These are phyloP conservation scores for Coendou prehensilis DNA, from an alignment of 2,797 vertebrate species.

Conservation along the genomic window DNA sequence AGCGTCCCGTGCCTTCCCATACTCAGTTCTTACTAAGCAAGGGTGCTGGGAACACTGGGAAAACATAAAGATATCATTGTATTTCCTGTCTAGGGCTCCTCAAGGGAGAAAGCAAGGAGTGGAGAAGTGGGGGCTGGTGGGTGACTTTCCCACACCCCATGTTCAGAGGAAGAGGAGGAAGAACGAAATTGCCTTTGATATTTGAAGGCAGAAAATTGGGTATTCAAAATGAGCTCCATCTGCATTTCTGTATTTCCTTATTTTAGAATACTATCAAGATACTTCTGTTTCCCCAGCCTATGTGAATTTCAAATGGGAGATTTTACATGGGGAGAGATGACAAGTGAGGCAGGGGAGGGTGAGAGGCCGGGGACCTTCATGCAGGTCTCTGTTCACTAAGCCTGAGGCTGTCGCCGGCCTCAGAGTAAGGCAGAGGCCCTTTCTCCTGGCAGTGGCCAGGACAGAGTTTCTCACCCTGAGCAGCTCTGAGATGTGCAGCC, in stretches of 20 bases:
- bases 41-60: neutral
- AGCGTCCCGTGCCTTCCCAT: neutral
- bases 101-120: neutral
- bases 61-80: conserved; percentile 42
- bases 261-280: neutral
- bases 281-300: neutral
- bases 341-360: neutral
- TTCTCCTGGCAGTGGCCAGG: neutral
- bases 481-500: neutral
- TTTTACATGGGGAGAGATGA: neutral
- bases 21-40: neutral
- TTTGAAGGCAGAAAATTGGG: neutral
- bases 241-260: neutral
- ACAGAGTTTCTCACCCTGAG: neutral
- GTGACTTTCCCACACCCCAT: conserved; percentile 35
- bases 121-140: neutral
- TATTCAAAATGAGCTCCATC: neutral
- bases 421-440: neutral
- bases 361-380: neutral
- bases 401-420: neutral
- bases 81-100: conserved; percentile 67
- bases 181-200: neutral
- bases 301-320: neutral
- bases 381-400: neutral
- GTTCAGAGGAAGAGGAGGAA: neutral